Evolutionary conservation across 2,797 vertebrate species (phyloP), one percentile per base, ranked within the genome.

Genomic region (Enteromius afrohamiltoni): DNA sequence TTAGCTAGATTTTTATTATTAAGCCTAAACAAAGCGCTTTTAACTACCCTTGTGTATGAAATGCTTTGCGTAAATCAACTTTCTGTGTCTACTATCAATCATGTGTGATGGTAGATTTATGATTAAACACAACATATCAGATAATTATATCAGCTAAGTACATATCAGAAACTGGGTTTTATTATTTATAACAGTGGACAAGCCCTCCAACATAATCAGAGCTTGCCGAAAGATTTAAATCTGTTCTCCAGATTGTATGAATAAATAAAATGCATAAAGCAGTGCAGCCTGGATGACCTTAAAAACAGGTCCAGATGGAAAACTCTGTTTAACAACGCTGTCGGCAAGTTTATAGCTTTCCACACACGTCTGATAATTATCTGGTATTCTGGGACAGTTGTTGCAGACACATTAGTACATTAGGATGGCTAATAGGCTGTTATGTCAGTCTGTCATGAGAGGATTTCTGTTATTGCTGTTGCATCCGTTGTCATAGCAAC

Each of bases 381-480:
- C 60, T 65, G 34, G 19, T 14, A n/a, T 26, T 49, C 77, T 67
- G 42, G 45, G 42, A 67, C 42, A 21, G 60, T 51, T 65, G 53
- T 29, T 60, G n/a, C 37, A 77, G 47, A 67, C 26, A 67, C 51
- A 45, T 26, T 47, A 21, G 37, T 23, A 3, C 13, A 71, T 80
- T 45, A 31, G 68, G 37, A 37, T 62, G 37, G n/a, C 79, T 71
- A 71, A 58, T 47, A 58, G 23, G 23, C 23, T 16, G 68, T 80
- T 83, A 47, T 58, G 26, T 79, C 84, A 82, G 40, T 45, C 47
- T 71, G 85, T 64, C 26, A 81, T 21, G 67, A 83, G 26, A 49
- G 51, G 51, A 45, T 85, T 55, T 85, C 65, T 81, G 47, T 83
- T 70, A 73, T 77, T 75, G 85, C 55, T 77, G 68, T 49, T 83